Evolutionary conservation across 2,888 invertebrate genomes (phyloP).

Genomic region (Melanargia galathea): DNA sequence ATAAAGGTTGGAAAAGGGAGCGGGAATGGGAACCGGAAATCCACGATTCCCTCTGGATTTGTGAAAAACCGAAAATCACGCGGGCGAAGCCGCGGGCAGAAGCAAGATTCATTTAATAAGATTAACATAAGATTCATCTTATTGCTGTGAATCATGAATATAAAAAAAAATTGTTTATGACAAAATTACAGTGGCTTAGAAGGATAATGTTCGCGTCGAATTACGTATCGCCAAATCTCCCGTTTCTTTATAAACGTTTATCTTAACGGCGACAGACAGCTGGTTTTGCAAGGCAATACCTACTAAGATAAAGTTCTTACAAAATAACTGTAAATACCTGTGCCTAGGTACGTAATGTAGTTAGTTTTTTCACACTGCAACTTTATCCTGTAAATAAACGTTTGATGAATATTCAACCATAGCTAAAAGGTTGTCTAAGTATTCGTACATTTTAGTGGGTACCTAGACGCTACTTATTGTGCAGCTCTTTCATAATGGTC

Average conservation of each 20-base stretch:
- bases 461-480: neutral
- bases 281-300: neutral
- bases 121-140: neutral
- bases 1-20: no score
- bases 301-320: neutral
- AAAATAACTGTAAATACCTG: no score
- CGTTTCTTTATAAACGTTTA: constrained; percentile 22
- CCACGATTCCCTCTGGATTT: no score
- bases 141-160: neutral
- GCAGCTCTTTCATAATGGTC: neutral
- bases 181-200: neutral
- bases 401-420: neutral
- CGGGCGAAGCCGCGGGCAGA: no score
- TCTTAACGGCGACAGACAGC: neutral
- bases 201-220: constrained; percentile 2
- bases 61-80: no score
- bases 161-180: neutral
- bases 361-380: neutral
- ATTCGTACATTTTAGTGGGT: neutral
- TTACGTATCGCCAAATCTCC: constrained; percentile 37
- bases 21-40: no score
- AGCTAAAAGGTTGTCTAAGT: neutral
- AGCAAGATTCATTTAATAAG: no score
- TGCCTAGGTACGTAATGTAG: neutral
- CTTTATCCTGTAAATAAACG: neutral